phyloP scores from a whole-genome alignment of 2,888 invertebrate genomes.

The Patella depressa region DNA sequence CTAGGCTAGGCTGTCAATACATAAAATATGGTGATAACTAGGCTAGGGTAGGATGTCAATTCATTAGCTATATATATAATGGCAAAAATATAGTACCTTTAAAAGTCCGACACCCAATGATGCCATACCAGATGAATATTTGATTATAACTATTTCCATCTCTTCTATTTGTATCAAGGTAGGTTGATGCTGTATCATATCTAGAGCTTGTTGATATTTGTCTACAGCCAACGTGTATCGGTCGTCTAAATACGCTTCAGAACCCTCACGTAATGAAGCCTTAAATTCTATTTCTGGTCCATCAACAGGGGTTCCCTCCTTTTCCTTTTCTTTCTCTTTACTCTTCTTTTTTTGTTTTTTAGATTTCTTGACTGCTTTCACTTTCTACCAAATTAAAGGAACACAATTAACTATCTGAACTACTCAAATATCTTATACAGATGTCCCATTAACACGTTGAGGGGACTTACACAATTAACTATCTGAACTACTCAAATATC shows the following conservation, averaged over 20 bases:
- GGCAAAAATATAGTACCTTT: constrained; percentile 28
- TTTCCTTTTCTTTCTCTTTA: not conserved
- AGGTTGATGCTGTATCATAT: constrained; percentile 26
- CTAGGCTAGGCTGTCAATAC: too few species aligned
- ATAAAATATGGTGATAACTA: too few species aligned
- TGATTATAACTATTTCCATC: constrained; percentile 42
- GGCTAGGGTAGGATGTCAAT: too few species aligned
- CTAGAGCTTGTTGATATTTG: constrained; percentile 41
- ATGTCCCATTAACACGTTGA: too few species aligned
- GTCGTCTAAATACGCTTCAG: constrained; percentile 27
- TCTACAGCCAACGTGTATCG: constrained; percentile 34
- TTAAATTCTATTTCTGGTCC: constrained; percentile 20
- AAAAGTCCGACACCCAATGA: constrained; percentile 40
- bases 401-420: too few species aligned
- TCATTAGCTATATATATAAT: too few species aligned
- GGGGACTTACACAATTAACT: too few species aligned
- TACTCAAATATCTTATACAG: too few species aligned
- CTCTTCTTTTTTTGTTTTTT: not conserved
- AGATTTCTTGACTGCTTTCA: not conserved
- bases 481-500: too few species aligned
- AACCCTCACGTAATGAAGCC: constrained; percentile 33
- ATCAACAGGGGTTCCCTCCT: not conserved
- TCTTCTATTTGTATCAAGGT: constrained; percentile 32
- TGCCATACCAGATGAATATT: constrained; percentile 49
- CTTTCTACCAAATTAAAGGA: too few species aligned